Percentiles rank a stretch among this genome's conserved stretches.
Conservation (phyloP, 2,888 invertebrate genomes). For the Lucinisca nassula region DNA sequence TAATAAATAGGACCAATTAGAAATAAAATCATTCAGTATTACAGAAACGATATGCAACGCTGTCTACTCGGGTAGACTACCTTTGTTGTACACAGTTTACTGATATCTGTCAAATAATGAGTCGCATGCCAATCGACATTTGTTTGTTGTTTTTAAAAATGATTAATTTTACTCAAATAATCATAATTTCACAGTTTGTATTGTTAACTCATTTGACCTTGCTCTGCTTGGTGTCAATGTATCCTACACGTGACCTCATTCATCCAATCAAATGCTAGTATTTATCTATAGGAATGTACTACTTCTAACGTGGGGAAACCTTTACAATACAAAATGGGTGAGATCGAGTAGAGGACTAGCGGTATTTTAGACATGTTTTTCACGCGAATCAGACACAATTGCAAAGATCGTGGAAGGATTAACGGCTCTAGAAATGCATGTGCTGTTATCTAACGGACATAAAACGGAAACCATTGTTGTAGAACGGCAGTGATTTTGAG, state of each 20-base stretch:
- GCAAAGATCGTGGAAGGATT: constrained; percentile 23
- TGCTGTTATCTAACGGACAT: constrained; percentile 10
- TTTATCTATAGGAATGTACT: constrained; percentile 73
- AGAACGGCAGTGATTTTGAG: neutral
- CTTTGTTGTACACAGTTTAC: too few relatives aligned
- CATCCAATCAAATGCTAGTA: constrained; percentile 56
- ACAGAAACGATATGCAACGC: too few relatives aligned
- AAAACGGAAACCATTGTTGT: neutral
- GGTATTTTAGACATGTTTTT: constrained; percentile 28
- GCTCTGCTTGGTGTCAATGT: constrained; percentile 68
- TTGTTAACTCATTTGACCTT: neutral
- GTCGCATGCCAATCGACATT: too few relatives aligned
- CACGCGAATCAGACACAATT: constrained; percentile 26
- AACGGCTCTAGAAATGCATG: neutral
- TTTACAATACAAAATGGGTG: constrained; percentile 60
- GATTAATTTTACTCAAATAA: neutral
- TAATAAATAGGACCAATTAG: too few relatives aligned
- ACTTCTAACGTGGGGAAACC: constrained; percentile 69
- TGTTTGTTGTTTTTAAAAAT: too few relatives aligned
- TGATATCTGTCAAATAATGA: too few relatives aligned
- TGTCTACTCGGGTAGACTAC: too few relatives aligned
- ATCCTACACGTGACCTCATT: constrained; percentile 67
- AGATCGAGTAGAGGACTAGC: constrained; percentile 35
- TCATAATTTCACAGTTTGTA: neutral
- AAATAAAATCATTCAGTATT: too few relatives aligned